Evolutionary conservation across 2,797 vertebrate genomes (phyloP).

Genomic region (Halcyon smyrnensis): DNA sequence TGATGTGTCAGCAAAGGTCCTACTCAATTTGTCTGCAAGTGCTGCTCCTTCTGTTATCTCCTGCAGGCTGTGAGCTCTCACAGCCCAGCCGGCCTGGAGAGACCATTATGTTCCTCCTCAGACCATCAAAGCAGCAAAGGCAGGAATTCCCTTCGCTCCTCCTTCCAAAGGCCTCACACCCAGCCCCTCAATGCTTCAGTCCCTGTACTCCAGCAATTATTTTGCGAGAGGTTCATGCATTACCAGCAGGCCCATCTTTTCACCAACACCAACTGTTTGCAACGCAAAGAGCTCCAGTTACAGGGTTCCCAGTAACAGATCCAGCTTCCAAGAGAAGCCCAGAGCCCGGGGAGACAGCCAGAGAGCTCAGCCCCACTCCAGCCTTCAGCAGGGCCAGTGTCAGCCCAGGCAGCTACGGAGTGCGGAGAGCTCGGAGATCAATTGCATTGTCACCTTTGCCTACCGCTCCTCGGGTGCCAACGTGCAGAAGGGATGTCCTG

Average conservation of each 20-base stretch:
- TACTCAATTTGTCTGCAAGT: background rate
- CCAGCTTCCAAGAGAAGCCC: background rate
- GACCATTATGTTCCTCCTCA: background rate
- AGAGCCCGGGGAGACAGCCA: background rate
- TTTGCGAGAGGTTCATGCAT: background rate
- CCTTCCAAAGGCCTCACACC: background rate
- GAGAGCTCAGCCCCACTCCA: background rate
- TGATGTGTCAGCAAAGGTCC: background rate
- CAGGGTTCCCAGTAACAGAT: background rate
- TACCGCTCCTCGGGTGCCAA: background rate
- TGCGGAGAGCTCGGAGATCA: background rate
- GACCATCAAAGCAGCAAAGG: background rate
- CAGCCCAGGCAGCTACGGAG: background rate
- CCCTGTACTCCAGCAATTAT: too few relatives aligned
- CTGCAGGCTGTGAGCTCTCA: background rate
- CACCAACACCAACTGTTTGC: background rate
- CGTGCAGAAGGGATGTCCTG: background rate
- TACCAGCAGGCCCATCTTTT: background rate
- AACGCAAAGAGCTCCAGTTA: background rate
- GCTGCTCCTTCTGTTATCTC: background rate
- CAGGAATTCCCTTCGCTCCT: background rate
- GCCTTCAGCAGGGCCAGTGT: background rate
- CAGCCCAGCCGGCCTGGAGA: background rate
- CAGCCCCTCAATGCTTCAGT: background rate
- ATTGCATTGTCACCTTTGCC: background rate